Conservation (phyloP, 2,113 vertebrate genomes). For the Rhadina sibilatrix region DNA sequence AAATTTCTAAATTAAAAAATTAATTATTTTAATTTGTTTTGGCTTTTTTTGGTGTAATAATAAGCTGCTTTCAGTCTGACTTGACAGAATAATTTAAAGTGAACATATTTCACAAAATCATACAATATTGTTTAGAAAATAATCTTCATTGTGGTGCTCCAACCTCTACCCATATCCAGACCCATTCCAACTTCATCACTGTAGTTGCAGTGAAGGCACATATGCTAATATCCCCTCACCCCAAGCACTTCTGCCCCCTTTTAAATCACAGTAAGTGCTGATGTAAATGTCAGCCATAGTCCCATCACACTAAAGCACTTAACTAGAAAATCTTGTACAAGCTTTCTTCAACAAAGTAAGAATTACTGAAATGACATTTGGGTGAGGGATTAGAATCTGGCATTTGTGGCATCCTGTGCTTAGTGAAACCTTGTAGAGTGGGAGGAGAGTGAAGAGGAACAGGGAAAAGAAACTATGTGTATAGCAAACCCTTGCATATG, state of each 20-base stretch:
- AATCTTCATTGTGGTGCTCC: neutral
- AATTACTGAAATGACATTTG: conserved; percentile 9
- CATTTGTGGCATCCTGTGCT: neutral
- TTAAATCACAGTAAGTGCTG: neutral
- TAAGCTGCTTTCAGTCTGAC: neutral
- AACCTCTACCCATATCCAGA: neutral
- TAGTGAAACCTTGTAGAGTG: neutral
- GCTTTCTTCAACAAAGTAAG: neutral
- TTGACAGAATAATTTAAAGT: neutral
- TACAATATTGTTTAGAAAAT: neutral
- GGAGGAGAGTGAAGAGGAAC: neutral
- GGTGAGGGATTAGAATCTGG: neutral
- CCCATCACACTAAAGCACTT: neutral
- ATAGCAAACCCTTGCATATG: neutral
- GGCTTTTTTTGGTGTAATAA: neutral
- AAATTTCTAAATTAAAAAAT: neutral
- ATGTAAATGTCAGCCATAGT: neutral
- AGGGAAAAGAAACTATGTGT: neutral
- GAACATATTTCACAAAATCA: neutral
- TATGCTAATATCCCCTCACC: neutral
- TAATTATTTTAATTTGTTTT: neutral
- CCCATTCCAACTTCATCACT: neutral
- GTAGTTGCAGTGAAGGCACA: neutral
- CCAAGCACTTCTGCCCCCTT: neutral
- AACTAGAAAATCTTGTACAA: neutral